Conservation (phyloP, 1,140 invertebrate genomes). For the Trichonephila inaurata region DNA sequence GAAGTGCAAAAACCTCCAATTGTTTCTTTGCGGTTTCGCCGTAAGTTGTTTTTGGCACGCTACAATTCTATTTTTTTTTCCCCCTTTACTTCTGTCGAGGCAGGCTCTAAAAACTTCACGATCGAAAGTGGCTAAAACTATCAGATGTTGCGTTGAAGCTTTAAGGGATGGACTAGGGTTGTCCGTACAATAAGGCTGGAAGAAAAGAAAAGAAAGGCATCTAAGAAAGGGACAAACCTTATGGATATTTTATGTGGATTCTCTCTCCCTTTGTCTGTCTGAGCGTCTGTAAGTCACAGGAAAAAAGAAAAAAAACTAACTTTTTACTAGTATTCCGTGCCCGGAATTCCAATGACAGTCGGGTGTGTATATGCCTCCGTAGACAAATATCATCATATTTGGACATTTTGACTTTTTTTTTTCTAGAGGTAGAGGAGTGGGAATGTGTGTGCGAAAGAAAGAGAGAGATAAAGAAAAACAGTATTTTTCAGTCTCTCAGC, state of each 20-base stretch:
- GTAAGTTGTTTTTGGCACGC: constrained; percentile 58
- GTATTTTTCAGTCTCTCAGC: too few species aligned
- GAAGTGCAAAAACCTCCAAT: constrained; percentile 25
- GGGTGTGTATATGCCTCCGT: not conserved
- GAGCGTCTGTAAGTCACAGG: not conserved
- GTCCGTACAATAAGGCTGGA: constrained; percentile 13
- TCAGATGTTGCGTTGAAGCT: constrained; percentile 29
- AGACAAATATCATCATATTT: not conserved
- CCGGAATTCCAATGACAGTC: not conserved
- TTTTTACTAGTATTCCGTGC: constrained; percentile 60
- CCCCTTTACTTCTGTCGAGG: not conserved
- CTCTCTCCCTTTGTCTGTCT: not conserved
- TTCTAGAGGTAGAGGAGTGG: too few species aligned
- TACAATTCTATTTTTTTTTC: constrained; percentile 22
- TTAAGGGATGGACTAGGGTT: constrained; percentile 10
- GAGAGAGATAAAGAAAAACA: too few species aligned
- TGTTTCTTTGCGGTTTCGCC: constrained; percentile 59
- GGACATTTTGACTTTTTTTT: not conserved
- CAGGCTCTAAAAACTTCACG: constrained; percentile 58
- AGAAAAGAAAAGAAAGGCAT: not conserved
- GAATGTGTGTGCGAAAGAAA: too few species aligned
- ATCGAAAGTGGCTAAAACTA: constrained; percentile 66
- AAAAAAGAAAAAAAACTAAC: not conserved
- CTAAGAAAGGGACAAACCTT: constrained; percentile 25
- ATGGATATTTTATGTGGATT: constrained; percentile 67